Evolutionary conservation across 2,888 invertebrate species (phyloP), one percentile per base, ranked within the genome.

Genomic region (Heterodera filipjevi): DNA sequence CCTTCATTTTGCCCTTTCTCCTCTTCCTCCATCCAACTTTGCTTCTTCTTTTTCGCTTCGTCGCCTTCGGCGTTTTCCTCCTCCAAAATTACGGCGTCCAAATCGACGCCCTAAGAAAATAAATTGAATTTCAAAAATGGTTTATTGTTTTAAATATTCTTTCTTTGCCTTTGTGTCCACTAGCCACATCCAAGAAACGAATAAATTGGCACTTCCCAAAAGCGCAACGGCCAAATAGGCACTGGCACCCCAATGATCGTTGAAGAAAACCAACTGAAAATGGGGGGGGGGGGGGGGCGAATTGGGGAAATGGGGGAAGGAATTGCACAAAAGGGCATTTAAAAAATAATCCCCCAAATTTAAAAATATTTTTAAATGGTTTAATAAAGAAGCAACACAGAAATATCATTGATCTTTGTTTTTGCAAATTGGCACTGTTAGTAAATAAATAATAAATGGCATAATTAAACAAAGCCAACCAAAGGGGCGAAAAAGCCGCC

Each of bases 181-280:
- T 30, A 83, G 77, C 77, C 81, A 80, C 66, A 81, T 78, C 71
- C 81, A 86, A 5, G 84, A 83, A 30, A 83, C 75, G 14, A 81
- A 14, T 3, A 86, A 77, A 70, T 87, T 87, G 79, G 86, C 79
- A 10, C 79, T 79, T 71, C 87, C 87, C 53, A 87, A 79, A 30
- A 82, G 72, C 3, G 84, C 85, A 3, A 87, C 86, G 0, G 86
- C 83, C 59, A 87, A 71, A 75, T 86, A 87, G 19, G 87, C 85
- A 19, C 86, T 83, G 68, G 86, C 86, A 1, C 84, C 80, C 86
- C 86, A 87, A 66, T 79, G 78, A 0, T 81, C 76, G 66, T 84
- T 87, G 46, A 86, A 79, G 81, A 84, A 84, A 71, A 85, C 84
- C 66, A 87, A 78, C 87, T 87, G 81, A 68, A 84, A 82, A 46